Percentiles rank a stretch among this genome's conserved stretches.
Evolutionary conservation across 1,140 invertebrate genomes (phyloP).

Genomic region (Gerris buenoi): DNA sequence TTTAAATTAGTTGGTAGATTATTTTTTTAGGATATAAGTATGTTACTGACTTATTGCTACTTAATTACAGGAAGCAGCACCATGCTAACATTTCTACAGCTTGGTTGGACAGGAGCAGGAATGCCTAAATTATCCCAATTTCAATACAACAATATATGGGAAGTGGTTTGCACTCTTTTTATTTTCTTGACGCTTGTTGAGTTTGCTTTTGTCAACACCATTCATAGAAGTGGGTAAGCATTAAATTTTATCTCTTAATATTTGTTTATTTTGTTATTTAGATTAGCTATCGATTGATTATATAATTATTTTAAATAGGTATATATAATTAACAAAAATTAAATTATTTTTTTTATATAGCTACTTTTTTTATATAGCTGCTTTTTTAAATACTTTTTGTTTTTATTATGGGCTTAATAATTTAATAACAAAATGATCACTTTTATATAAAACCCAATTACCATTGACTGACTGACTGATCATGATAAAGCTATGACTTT

Average conservation of each 20-base stretch:
- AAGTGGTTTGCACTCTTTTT: constrained; percentile 66
- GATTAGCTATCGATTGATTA: not conserved
- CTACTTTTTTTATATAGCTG: too few species aligned
- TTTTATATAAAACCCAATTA: too few species aligned
- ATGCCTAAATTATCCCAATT: constrained; percentile 75
- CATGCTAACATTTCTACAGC: constrained; percentile 69
- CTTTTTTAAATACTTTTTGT: too few species aligned
- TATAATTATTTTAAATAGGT: not conserved
- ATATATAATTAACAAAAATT: not conserved
- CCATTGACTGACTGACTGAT: too few species aligned
- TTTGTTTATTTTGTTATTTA: not conserved
- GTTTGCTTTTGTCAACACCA: constrained; percentile 75
- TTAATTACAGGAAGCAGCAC: constrained; percentile 60
- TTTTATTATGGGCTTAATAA: too few species aligned
- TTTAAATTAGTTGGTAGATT: too few species aligned
- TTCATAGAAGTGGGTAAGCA: constrained; percentile 61
- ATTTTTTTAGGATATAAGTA: too few species aligned
- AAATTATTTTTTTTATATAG: too few species aligned
- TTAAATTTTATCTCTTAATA: not conserved
- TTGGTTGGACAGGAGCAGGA: constrained; percentile 60
- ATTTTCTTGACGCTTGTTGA: constrained; percentile 72
- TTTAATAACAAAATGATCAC: too few species aligned
- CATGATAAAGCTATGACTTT: too few species aligned
- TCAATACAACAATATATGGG: constrained; percentile 76
- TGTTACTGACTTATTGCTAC: too few species aligned